Evolutionary conservation across 2,113 vertebrate species (phyloP).

Genomic region (Peucedramus taeniatus): DNA sequence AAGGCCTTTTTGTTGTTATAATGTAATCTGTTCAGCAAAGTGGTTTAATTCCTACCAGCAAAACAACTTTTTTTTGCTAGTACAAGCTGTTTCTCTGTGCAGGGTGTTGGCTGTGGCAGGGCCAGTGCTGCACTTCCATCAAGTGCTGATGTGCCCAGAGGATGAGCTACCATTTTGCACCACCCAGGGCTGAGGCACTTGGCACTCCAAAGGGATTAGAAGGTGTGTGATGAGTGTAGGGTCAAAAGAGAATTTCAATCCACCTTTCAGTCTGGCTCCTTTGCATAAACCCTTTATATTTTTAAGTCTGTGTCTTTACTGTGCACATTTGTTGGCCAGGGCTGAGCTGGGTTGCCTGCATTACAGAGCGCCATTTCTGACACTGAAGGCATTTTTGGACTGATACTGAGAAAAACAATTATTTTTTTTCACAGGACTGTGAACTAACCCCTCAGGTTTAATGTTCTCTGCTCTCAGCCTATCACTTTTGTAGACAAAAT

Average conservation of each 20-base stretch:
- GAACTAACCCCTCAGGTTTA: background rate
- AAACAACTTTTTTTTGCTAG: constrained; percentile 34
- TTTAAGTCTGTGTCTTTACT: background rate
- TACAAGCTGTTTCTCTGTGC: background rate
- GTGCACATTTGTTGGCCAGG: background rate
- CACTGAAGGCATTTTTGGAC: background rate
- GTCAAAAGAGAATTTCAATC: background rate
- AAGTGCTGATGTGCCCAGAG: background rate
- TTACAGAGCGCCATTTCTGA: background rate
- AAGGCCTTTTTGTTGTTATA: constrained; percentile 42
- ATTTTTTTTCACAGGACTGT: background rate
- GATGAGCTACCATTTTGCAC: background rate
- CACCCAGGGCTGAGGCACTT: background rate
- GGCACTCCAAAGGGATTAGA: background rate
- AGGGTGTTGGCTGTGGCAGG: constrained; percentile 14
- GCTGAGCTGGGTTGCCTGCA: background rate
- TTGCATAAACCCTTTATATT: background rate
- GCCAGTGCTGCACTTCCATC: background rate
- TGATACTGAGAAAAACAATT: background rate
- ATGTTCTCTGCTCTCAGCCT: background rate
- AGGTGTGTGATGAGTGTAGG: background rate
- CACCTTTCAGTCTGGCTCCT: background rate
- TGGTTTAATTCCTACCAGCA: constrained; percentile 45
- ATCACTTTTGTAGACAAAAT: background rate
- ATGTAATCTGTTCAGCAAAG: constrained; percentile 18